A percentile compares a stretch with the other conserved stretches of the same genome.
Evolutionary conservation across 2,113 vertebrate species (phyloP).

Genomic region (Clarias gariepinus): DNA sequence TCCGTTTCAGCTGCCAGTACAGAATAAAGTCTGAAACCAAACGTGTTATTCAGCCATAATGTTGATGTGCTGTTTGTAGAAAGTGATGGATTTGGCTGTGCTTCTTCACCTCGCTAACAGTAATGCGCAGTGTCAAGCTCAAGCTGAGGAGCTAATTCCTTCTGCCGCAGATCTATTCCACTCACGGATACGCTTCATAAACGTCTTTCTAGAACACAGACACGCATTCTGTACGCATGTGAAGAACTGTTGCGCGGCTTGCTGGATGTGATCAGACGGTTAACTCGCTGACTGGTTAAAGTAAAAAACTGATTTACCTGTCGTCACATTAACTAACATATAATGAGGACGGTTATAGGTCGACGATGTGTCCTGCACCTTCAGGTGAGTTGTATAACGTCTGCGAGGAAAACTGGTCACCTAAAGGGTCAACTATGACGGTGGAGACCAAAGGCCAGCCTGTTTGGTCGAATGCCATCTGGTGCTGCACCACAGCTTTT

Average conservation of each 20-base stretch:
- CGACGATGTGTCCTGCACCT: too few relatives aligned
- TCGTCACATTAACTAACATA: too few relatives aligned
- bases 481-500: too few relatives aligned
- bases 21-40: background rate
- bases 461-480: too few relatives aligned
- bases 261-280: background rate
- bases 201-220: background rate
- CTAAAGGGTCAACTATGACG: too few relatives aligned
- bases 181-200: background rate
- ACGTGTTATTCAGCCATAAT: background rate
- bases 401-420: too few relatives aligned
- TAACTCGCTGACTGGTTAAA: background rate
- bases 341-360: too few relatives aligned
- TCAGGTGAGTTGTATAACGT: too few relatives aligned
- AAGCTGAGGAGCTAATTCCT: conserved; percentile 34
- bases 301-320: background rate
- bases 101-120: conserved; percentile 12
- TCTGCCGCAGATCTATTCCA: conserved; percentile 1
- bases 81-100: conserved; percentile 39
- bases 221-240: background rate
- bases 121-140: conserved; percentile 34
- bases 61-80: background rate
- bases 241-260: background rate
- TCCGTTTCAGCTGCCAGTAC: background rate
- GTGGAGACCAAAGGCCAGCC: too few relatives aligned